Conservation (phyloP, 2,888 invertebrate genomes). For the Teleogryllus oceanicus region DNA sequence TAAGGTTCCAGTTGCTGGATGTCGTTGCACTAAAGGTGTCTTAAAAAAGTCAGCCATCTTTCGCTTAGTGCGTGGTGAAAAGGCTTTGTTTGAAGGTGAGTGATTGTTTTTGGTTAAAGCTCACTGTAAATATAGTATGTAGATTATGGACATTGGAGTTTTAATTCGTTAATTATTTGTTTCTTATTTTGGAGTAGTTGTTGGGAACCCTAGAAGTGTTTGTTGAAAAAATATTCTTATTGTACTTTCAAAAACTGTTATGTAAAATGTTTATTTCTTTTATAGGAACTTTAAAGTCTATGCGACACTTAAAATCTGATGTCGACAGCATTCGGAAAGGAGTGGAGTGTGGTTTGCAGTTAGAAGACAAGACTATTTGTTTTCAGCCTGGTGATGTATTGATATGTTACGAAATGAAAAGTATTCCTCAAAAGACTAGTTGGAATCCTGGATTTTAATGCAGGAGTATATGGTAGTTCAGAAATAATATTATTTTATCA, state of each 20-base stretch:
- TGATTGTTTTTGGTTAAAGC: background rate
- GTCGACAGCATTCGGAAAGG: conserved; percentile 77
- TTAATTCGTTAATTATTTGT: background rate
- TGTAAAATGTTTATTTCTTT: background rate
- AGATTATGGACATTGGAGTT: background rate
- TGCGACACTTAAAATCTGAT: conserved; percentile 87
- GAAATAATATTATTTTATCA: too few species aligned
- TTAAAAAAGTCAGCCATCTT: conserved; percentile 66
- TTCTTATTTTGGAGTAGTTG: background rate
- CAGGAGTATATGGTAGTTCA: background rate
- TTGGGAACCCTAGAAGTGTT: conserved; percentile 28
- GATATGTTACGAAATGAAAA: conserved; percentile 67
- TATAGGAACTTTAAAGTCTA: conserved; percentile 68
- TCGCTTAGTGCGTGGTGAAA: conserved; percentile 63
- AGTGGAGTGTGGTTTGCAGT: conserved; percentile 83
- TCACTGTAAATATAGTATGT: background rate
- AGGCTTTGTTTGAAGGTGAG: conserved; percentile 68
- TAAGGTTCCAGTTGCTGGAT: conserved; percentile 84
- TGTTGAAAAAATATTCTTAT: background rate
- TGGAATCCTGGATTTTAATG: conserved; percentile 88
- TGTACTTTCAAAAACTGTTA: conserved; percentile 19
- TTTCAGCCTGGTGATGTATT: conserved; percentile 74
- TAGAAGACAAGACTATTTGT: conserved; percentile 60
- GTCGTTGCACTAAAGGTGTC: conserved; percentile 74
- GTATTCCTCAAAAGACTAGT: conserved; percentile 61